phyloP scores from a whole-genome alignment of 2,888 invertebrate species.

The Hypselothyrea guttata region DNA sequence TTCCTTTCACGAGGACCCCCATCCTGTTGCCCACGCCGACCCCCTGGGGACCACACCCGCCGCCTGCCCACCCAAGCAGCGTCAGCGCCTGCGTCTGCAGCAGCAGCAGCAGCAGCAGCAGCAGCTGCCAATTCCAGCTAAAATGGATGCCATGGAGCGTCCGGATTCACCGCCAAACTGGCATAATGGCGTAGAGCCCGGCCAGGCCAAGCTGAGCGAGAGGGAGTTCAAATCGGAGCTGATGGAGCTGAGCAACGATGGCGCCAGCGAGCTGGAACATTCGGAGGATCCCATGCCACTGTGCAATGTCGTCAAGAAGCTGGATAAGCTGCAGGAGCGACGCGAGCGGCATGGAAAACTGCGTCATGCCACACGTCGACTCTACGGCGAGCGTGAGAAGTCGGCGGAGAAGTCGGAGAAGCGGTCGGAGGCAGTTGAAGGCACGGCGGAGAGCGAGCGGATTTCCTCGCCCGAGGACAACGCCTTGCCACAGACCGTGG shows the following conservation, averaged over 20 bases:
- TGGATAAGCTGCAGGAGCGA: constrained; percentile 56
- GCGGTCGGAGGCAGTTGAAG: constrained; percentile 24
- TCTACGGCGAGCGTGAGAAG: constrained; percentile 51
- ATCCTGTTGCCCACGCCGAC: constrained; percentile 60
- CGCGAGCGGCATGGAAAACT: constrained; percentile 72
- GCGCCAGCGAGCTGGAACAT: constrained; percentile 5
- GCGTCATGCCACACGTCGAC: constrained; percentile 62
- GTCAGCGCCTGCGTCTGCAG: constrained; percentile 64
- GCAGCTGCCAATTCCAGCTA: constrained; percentile 3
- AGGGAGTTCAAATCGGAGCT: constrained; percentile 39
- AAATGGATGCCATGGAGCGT: constrained; percentile 20
- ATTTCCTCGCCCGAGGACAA: too few species aligned
- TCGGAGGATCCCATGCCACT: constrained; percentile 13
- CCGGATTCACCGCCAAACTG: constrained; percentile 45
- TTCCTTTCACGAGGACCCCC: constrained; percentile 61
- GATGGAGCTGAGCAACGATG: constrained; percentile 40
- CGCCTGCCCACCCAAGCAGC: constrained; percentile 70
- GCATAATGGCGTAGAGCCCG: constrained; percentile 30
- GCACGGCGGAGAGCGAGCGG: neutral
- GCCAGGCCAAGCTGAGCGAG: constrained; percentile 20
- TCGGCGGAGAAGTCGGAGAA: constrained; percentile 30
- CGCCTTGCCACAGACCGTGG: constrained; percentile 68
- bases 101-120: constrained; percentile 46
- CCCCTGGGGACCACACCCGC: constrained; percentile 61
- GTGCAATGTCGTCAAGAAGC: constrained; percentile 33